Evolutionary conservation across 2,888 invertebrate species (phyloP).

Genomic region (Andrena hattorfiana): DNA sequence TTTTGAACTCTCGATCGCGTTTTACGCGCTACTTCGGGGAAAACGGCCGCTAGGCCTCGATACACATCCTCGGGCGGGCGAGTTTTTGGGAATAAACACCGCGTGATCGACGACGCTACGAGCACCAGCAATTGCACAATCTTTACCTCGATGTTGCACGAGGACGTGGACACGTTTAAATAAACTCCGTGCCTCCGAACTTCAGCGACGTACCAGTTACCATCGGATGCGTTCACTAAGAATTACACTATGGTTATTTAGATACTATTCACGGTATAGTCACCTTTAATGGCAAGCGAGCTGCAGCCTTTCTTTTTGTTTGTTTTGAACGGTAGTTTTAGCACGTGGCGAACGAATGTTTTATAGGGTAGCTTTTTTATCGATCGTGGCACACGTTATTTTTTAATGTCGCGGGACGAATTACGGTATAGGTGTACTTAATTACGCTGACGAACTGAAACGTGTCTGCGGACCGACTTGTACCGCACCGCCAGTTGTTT

Average conservation of each 20-base stretch:
- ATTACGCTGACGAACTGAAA: neutral
- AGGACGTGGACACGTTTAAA: slow-evolving; percentile 3
- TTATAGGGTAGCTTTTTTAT: neutral
- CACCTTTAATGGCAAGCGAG: neutral
- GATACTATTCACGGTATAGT: neutral
- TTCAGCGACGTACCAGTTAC: neutral
- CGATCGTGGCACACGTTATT: neutral
- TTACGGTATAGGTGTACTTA: neutral
- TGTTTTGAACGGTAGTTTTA: neutral
- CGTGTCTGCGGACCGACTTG: neutral
- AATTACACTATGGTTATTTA: slow-evolving; percentile 5
- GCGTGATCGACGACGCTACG: neutral
- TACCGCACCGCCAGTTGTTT: slow-evolving; percentile 28
- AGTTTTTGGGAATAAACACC: slow-evolving; percentile 5
- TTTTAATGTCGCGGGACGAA: neutral
- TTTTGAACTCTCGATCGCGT: slow-evolving; percentile 31
- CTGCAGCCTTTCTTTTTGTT: slow-evolving; percentile 8
- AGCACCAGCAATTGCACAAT: slow-evolving; percentile 30
- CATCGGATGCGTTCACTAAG: neutral
- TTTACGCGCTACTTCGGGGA: slow-evolving; percentile 22
- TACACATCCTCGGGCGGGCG: neutral
- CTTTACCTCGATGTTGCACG: neutral
- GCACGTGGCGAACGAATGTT: slow-evolving; percentile 1
- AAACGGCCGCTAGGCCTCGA: slow-evolving; percentile 2
- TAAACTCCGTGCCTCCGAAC: neutral